These are phyloP conservation scores for Hemiprocne comata DNA, from an alignment of 2,113 vertebrate genomes.

Conservation along the genomic window DNA sequence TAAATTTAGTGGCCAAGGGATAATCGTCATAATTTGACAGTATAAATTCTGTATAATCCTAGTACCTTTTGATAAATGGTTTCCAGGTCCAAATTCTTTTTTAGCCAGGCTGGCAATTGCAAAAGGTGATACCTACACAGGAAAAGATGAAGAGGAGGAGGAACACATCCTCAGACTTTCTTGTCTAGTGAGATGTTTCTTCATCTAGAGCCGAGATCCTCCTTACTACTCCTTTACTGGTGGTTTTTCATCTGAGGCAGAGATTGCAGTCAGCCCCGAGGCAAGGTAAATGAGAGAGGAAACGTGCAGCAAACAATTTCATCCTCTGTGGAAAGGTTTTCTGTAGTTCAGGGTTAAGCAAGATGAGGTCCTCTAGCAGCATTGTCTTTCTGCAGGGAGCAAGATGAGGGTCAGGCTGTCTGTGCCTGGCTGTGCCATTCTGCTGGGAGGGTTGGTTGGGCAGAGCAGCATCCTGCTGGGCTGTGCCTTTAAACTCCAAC, in stretches of 20 bases:
- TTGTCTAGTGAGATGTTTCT: neutral
- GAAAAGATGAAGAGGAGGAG: neutral
- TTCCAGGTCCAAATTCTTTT: conserved; percentile 10
- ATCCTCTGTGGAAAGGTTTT: neutral
- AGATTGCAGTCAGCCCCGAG: neutral
- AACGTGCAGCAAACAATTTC: fast-evolving
- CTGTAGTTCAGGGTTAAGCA: neutral
- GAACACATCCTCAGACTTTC: neutral
- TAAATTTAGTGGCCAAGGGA: neutral
- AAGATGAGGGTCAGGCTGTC: neutral
- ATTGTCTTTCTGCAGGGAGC: neutral
- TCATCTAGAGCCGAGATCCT: neutral
- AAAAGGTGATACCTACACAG: neutral
- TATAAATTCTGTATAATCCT: conserved; percentile 5
- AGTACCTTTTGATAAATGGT: neutral
- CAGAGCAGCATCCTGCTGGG: neutral
- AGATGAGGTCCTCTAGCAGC: neutral
- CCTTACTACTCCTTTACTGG: neutral
- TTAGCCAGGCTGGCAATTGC: neutral
- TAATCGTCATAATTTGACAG: neutral
- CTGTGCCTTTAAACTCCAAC: neutral
- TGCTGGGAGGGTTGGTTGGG: neutral
- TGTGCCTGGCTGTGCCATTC: neutral
- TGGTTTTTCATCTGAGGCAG: neutral
- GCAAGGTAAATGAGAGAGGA: neutral